Conservation (phyloP, 2,797 vertebrate species). For the Alauda arvensis region DNA sequence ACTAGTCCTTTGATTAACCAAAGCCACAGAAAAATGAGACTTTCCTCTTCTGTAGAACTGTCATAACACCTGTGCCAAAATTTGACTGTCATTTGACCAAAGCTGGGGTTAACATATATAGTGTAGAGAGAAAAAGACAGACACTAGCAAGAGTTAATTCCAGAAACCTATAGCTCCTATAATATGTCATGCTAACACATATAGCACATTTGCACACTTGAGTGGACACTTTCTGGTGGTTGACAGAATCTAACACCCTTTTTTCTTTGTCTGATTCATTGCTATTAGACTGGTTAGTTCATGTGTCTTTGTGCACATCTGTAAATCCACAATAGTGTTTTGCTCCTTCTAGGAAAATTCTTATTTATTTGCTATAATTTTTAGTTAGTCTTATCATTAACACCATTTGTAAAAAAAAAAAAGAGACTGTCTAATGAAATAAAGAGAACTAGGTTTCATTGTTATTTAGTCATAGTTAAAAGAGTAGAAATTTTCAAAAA, state of each 20-base stretch:
- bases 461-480: background rate
- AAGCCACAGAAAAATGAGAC: background rate
- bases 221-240: slow-evolving; percentile 27
- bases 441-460: background rate
- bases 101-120: background rate
- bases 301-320: background rate
- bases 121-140: background rate
- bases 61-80: background rate
- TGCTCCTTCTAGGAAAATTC: background rate
- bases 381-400: background rate
- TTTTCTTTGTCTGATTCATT: slow-evolving; percentile 30
- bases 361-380: background rate
- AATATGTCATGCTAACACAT: slow-evolving; percentile 4
- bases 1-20: background rate
- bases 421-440: background rate
- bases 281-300: background rate
- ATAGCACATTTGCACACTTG: slow-evolving; percentile 40
- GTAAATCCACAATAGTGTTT: background rate
- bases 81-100: background rate
- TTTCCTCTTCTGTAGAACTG: background rate
- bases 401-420: background rate
- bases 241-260: slow-evolving; percentile 37
- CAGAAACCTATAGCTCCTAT: background rate
- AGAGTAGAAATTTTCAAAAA: background rate
- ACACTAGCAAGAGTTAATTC: slow-evolving; percentile 14